Conservation (phyloP, 2,797 vertebrate species). For the Bradypus variegatus region DNA sequence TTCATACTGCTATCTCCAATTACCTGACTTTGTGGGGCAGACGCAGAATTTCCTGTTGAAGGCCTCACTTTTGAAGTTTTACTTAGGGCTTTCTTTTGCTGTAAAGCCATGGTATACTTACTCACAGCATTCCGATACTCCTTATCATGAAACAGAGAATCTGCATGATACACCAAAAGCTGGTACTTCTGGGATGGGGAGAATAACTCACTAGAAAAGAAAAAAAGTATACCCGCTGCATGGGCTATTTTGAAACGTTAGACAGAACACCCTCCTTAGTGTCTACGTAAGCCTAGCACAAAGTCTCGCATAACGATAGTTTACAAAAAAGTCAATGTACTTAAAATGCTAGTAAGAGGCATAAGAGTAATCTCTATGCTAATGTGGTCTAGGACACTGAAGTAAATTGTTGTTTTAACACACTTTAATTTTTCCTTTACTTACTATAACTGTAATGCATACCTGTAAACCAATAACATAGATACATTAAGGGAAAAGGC, state of each 20-base stretch:
- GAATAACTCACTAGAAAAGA: slow-evolving; percentile 86
- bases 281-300: background rate
- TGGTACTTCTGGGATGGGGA: slow-evolving; percentile 98
- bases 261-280: background rate
- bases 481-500: background rate
- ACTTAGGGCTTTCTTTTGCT: slow-evolving; percentile 97
- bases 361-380: background rate
- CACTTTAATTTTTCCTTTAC: background rate
- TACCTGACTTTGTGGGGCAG: slow-evolving; percentile 91
- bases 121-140: slow-evolving; percentile 97
- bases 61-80: slow-evolving; percentile 98
- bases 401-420: background rate
- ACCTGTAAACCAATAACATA: background rate
- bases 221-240: background rate
- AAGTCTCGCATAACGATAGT: background rate
- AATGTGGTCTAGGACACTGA: background rate
- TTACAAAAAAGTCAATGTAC: background rate
- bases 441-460: slow-evolving; percentile 14
- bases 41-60: slow-evolving; percentile 86
- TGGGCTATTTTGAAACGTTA: slow-evolving; percentile 28
- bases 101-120: slow-evolving; percentile 96
- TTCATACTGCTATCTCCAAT: background rate
- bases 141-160: slow-evolving; percentile 97
- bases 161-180: slow-evolving; percentile 94
- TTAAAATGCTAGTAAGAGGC: background rate